Evolutionary conservation across 2,888 invertebrate species (phyloP).

Genomic region (Adineta ricciae): DNA sequence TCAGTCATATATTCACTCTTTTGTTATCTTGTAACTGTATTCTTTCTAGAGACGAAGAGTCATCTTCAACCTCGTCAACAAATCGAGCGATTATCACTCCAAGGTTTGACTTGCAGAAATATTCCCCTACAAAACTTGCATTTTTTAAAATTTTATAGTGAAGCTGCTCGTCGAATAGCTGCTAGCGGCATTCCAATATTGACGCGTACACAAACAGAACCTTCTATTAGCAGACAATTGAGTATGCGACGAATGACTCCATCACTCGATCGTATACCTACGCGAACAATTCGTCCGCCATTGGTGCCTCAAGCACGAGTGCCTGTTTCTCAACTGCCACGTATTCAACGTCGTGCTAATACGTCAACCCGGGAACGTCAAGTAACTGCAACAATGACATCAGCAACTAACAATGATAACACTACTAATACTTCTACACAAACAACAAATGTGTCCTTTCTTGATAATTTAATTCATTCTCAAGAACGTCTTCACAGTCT

Average conservation of each 20-base stretch:
- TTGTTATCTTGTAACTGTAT: not conserved
- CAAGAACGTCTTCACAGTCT: too few species aligned
- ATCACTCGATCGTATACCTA: not conserved
- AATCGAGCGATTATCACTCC: not conserved
- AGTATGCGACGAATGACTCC: not conserved
- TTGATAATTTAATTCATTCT: not conserved
- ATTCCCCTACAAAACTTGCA: not conserved
- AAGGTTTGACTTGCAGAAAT: not conserved
- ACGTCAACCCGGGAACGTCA: too few species aligned
- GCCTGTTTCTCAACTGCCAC: too few species aligned
- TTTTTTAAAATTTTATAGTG: not conserved
- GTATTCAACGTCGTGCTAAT: too few species aligned
- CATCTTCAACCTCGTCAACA: not conserved
- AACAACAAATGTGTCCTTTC: not conserved
- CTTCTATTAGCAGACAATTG: not conserved
- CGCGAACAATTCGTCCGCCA: too few species aligned
- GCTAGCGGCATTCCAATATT: not conserved
- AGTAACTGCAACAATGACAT: not conserved
- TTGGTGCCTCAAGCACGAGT: too few species aligned
- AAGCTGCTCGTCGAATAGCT: not conserved
- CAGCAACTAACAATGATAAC: not conserved
- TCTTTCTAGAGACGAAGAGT: not conserved
- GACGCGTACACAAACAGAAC: not conserved
- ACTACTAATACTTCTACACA: not conserved
- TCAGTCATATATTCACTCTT: not conserved